Evolutionary conservation across 2,113 vertebrate genomes (phyloP), one percentile per base, ranked within the genome.

Genomic region (Sturnus vulgaris): DNA sequence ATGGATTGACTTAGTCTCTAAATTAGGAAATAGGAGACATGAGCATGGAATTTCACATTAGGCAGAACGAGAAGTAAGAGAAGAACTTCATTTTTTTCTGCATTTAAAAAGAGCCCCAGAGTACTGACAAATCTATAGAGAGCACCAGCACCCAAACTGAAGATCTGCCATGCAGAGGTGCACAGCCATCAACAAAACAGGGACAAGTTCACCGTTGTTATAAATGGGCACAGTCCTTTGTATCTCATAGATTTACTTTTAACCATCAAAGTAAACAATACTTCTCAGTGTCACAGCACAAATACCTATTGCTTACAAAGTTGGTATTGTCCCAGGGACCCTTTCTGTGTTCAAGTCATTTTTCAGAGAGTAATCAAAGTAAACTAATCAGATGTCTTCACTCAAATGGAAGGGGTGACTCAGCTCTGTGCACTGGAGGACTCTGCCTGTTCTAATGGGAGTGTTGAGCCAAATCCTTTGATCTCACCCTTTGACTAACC

Each of bases 191-290:
- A 80, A 60, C 4, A 60, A 66, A 84, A 87, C 9, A 77, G 14
- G 23, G 15, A 19, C 20, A n/a, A 0, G 0, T 24, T 78, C 56
- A 30, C 27, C 42, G 15, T 8, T 75, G 39, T 22, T 59, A 0
- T 55, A 60, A 60, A 18, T 7, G 20, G 9, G 42, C 30, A 50
- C 15, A 72, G 20, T 1, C 24, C 16, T 64, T 68, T 21, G 16
- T 50, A 56, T 52, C 33, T 84, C 16, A 42, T 12, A 7, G 31
- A 64, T 72, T 60, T 28, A 64, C 3, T n/a, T 63, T 91, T 59
- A 77, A 42, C 35, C 35, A 86, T 10, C 12, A 35, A 64, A 90
- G 25, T 31, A 40, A 85, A 57, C 15, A 11, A 11, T 21, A 25
- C 8, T 37, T 72, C 57, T 50, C 33, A 60, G 23, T 3, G 1